Base-by-base conservation (phyloP, 2,888 invertebrate genomes). In the Antheraea assamensis region DNA sequence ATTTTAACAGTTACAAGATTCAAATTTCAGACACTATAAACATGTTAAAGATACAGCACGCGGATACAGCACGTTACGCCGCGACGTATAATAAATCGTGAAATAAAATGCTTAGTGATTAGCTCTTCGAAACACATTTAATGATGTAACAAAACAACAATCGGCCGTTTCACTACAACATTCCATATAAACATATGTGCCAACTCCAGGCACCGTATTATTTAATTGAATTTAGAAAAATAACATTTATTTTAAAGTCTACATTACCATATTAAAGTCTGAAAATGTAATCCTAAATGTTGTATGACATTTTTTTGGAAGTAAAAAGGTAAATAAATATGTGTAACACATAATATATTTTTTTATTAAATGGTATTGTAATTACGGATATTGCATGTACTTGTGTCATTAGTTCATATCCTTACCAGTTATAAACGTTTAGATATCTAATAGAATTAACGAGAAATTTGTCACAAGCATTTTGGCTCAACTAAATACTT, bases 101-200 rank as follows among this genome's bases (percentile, higher is more conserved):
- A 35, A 68, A 35, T n/a, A 35, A 68, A 68, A 35, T 35, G n/a
- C 35, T 68, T 35, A 68, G 35, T 68, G 68, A 35, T 68, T 68
- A 68, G n/a, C 31, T 68, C 35, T 19, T n/a, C 68, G 68, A 68
- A 68, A 68, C 68, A 35, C 68, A 35, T 68, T 21, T 68, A n/a
- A 68, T 68, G 31, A 68, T 68, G 68, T 68, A 68, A 68, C 35
- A 68, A 35, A 68, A 66, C 27, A 64, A 64, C 61, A 30, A 64
- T 64, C 30, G 27, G 61, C 15, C 17, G 15, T 64, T 64, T 64
- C 30, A 64, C 30, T 64, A 64, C 10, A 30, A 64, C 61, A 64
- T 64, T 64, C 61, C 30, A 30, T 17, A 64, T 17, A 64, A 64
- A 27, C 27, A 17, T 15, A 30, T 64, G 27, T 17, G 30, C 30